Base-by-base conservation (phyloP, 1,140 invertebrate genomes). In the Phymastichus coffea region DNA sequence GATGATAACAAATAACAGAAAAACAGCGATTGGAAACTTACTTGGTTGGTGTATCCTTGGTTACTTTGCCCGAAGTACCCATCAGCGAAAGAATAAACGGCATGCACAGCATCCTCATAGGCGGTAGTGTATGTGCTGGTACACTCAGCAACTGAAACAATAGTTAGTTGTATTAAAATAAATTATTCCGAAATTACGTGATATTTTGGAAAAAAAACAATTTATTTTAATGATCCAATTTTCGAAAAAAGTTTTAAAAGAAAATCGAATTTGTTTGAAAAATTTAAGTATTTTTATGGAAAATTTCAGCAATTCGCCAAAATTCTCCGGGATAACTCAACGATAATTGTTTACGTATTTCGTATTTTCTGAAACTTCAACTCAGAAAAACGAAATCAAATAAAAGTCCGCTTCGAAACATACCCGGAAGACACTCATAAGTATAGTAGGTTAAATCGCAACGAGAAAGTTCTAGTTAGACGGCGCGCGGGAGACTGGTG, bases 111-210 rank as follows among this genome's bases (percentile, higher is more conserved):
- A 80, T 63, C 63, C 75, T 78, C 75, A 83, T 77, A 17, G 81
- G 77, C 15, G 81, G 78, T 66, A 83, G 70, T 40, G 83, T 84
- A 65, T 84, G 82, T 53, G 81, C 75, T 46, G 83, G 76, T 35
- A 75, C 70, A 17, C 82, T 80, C 54, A 84, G 68, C 63, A 83
- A 71, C 81, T 84, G 69, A 64, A 81, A 81, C 55, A 63, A 53
- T 33, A 57, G 63, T 54, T 35, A 63, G 17, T 57, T 48, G 55
- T 54, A 48, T 56, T 48, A 15, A 47, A 8, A n/a, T n/a, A n/a
- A n/a, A n/a, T n/a, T 25, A 49, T 59, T 43, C 15, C 30, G 28
- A 26, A 28, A 61, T 14, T 10, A 33, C 22, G 15, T 20, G 33
- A 57, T 55, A 35, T 26, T 35, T 30, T 22, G 14, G 26, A 17